Evolutionary conservation across 2,888 invertebrate genomes (phyloP).

Genomic region (Oxytorus armatus): DNA sequence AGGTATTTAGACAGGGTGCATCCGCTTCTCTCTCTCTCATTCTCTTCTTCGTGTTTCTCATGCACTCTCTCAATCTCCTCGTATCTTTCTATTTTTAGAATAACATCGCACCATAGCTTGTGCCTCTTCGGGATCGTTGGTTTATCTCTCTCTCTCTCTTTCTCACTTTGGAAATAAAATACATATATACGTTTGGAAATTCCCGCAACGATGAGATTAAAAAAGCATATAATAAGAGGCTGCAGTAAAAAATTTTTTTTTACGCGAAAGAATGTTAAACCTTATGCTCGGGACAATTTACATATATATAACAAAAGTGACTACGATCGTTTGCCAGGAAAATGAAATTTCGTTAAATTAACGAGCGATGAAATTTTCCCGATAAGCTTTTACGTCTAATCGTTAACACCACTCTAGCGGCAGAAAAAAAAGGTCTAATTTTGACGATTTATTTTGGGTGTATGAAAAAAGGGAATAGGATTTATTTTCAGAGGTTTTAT

Average conservation of each 20-base stretch:
- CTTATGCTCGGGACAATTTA: not conserved
- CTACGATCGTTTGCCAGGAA: too few species aligned
- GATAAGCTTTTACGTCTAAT: too few species aligned
- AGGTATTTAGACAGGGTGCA: slow-evolving; percentile 76
- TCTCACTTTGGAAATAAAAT: slow-evolving; percentile 50
- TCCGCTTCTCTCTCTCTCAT: slow-evolving; percentile 72
- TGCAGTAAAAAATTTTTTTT: slow-evolving; percentile 8
- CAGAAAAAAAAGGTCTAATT: not conserved
- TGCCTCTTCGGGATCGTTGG: slow-evolving; percentile 15
- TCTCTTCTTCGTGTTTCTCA: slow-evolving; percentile 65
- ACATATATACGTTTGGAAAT: slow-evolving; percentile 25
- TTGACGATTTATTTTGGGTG: too few species aligned
- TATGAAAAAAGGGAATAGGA: too few species aligned
- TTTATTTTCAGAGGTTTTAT: too few species aligned
- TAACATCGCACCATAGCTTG: slow-evolving; percentile 42
- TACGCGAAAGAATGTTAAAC: slow-evolving; percentile 15
- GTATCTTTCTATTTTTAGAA: slow-evolving; percentile 60
- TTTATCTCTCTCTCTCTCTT: slow-evolving; percentile 2
- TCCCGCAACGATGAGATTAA: slow-evolving; percentile 22
- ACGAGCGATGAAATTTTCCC: too few species aligned
- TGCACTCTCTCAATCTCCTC: slow-evolving; percentile 23
- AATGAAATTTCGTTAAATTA: too few species aligned
- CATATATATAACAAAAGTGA: not conserved
- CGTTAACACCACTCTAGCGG: too few species aligned
- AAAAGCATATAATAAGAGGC: not conserved